These are phyloP conservation scores for Pandion haliaetus DNA, from an alignment of 2,113 vertebrate species.

Conservation along the genomic window DNA sequence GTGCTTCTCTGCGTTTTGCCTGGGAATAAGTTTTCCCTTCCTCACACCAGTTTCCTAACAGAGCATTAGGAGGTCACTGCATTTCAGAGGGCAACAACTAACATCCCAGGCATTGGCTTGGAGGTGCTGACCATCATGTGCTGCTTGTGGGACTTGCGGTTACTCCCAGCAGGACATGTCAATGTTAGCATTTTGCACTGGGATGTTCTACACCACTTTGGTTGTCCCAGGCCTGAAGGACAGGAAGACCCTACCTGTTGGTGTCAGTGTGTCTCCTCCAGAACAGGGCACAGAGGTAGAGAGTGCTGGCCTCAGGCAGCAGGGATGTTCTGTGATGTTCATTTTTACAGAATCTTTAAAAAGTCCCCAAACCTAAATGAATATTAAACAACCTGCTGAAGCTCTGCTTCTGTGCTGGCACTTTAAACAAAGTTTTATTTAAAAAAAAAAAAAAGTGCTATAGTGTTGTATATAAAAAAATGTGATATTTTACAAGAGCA, in stretches of 20 bases:
- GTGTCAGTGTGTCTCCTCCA: neutral
- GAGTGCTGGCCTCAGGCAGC: neutral
- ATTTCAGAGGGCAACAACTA: neutral
- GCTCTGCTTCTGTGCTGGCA: neutral
- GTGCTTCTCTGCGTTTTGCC: neutral
- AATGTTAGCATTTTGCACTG: neutral
- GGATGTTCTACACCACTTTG: neutral
- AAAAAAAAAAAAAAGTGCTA: neutral
- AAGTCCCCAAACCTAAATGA: neutral
- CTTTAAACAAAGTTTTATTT: neutral
- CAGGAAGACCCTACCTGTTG: neutral
- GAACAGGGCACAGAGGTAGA: neutral
- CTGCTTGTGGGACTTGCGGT: neutral
- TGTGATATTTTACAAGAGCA: neutral
- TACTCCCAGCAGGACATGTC: neutral
- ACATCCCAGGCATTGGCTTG: neutral
- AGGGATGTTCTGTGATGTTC: neutral
- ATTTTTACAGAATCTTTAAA: neutral
- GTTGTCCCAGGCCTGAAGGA: neutral
- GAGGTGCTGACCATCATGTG: neutral
- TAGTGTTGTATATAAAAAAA: neutral
- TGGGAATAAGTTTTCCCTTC: neutral
- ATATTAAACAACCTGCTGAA: neutral
- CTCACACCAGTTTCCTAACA: neutral
- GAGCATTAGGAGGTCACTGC: neutral